Evolutionary conservation across 2,797 vertebrate genomes (phyloP).

Genomic region (Cirrhinus molitorella): DNA sequence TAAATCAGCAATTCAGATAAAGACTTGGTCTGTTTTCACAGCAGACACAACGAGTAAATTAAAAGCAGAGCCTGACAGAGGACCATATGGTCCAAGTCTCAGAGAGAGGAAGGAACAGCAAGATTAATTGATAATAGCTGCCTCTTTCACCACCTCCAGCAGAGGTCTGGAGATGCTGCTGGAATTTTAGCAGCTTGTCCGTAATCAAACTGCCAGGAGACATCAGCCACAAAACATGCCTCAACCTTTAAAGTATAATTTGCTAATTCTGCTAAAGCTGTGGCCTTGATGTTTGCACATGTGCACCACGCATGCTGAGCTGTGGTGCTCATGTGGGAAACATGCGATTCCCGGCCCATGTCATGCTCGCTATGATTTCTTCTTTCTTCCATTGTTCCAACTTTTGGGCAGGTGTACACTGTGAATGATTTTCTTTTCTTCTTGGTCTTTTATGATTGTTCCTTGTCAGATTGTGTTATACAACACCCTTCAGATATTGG

Average conservation of each 20-base stretch:
- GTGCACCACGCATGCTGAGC: background rate
- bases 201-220: constrained; percentile 71
- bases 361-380: background rate
- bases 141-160: constrained; percentile 75
- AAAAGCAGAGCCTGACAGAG: constrained; percentile 83
- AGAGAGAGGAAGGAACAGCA: constrained; percentile 73
- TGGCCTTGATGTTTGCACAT: background rate
- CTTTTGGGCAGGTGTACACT: background rate
- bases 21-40: constrained; percentile 81
- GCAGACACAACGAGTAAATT: constrained; percentile 82
- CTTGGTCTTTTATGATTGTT: background rate
- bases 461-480: background rate
- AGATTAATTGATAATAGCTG: constrained; percentile 85
- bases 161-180: constrained; percentile 58
- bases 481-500: no score
- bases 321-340: background rate
- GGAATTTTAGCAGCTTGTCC: constrained; percentile 77
- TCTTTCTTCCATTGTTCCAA: background rate
- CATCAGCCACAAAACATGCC: constrained; percentile 23
- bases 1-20: constrained; percentile 81
- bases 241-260: background rate
- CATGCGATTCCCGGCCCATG: background rate
- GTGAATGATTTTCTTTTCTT: background rate
- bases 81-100: constrained; percentile 83
- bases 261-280: background rate